A percentile compares a stretch with the other conserved stretches of the same genome.
Evolutionary conservation across 2,113 vertebrate species (phyloP).

Genomic region (Noturus placidus): DNA sequence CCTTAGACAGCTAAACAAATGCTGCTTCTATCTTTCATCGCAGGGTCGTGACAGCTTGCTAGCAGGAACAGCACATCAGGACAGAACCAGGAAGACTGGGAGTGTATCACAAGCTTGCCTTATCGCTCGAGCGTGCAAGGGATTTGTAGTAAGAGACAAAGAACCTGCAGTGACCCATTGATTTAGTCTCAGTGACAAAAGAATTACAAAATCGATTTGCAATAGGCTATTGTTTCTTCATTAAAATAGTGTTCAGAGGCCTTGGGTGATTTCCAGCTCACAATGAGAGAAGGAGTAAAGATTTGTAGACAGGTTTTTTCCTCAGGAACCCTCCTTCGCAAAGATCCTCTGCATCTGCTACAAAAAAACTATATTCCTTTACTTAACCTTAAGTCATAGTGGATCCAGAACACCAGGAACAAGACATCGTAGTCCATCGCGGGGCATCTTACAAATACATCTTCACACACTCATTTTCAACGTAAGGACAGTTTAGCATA

Average conservation of each 20-base stretch:
- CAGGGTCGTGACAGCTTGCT: conserved; percentile 35
- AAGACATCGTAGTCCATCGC: not conserved
- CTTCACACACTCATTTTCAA: not conserved
- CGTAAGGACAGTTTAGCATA: not conserved
- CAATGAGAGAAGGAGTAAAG: not conserved
- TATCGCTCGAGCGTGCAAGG: conserved; percentile 10
- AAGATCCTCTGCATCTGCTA: not conserved
- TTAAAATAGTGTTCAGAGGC: conserved; percentile 43
- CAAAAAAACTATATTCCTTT: not conserved
- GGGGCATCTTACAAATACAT: not conserved
- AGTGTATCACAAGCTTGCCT: not conserved
- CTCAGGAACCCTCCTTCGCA: not conserved
- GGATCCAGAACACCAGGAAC: not conserved
- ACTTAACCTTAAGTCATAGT: not conserved
- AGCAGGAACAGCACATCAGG: not conserved
- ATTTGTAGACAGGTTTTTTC: not conserved
- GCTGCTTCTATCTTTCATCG: not conserved
- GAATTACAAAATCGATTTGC: conserved; percentile 46
- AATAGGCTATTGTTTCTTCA: conserved; percentile 45
- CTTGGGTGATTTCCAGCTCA: conserved; percentile 19
- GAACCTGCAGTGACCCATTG: conserved; percentile 31
- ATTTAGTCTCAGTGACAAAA: conserved; percentile 39
- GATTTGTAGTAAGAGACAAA: conserved; percentile 21
- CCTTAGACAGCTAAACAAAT: conserved; percentile 46
- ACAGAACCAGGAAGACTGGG: not conserved